Base-by-base conservation (phyloP, 2,797 vertebrate species). In the Paratrypauchen microcephalus region DNA sequence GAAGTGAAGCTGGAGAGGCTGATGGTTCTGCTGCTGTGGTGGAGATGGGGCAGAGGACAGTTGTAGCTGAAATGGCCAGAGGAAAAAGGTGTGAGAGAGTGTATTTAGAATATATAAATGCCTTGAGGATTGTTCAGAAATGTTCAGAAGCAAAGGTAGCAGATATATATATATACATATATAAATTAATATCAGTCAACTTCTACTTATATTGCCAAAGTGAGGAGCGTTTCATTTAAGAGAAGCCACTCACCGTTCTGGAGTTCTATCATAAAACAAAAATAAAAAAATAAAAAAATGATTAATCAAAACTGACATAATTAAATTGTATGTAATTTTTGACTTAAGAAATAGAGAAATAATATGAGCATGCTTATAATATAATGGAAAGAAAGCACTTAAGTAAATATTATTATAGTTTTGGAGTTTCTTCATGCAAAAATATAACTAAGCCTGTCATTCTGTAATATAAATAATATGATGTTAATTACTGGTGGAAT, bases 171-270 rank as follows among this genome's bases (percentile, higher is more conserved):
- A 32, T 4, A 30, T 30, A 30, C 4, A 30, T 30, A 30, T 0
- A 32, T 6, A 32, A 1, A 32, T 87, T 89, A 90, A 92, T 91
- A 82, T 92, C 93, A 93, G 91, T 93, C 83, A 87, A 93, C 92
- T 92, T 94, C 93, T 88, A 89, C 75, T 81, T 94, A 91, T 93
- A 93, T 91, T 85, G 78, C 75, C 75, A 78, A 88, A 90, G 85
- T 87, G 84, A 83, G 78, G 75, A 88, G 83, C 76, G 24, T 62
- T 83, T 86, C 84, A 86, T 89, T 92, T 80, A 85, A 81, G 85
- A 81, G 78, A 77, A 89, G 82, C 89, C 87, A 94, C 93, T 94
- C 93, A 94, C 93, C 93, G 71, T 94, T 88, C 78, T 88, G 93
- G 73, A 94, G 93, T 83, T 93, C 93, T 94, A 93, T 74, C 88